A percentile compares a stretch with the other conserved stretches of the same genome.
Evolutionary conservation across 2,113 vertebrate species (phyloP).

Genomic region (Galemys pyrenaicus): DNA sequence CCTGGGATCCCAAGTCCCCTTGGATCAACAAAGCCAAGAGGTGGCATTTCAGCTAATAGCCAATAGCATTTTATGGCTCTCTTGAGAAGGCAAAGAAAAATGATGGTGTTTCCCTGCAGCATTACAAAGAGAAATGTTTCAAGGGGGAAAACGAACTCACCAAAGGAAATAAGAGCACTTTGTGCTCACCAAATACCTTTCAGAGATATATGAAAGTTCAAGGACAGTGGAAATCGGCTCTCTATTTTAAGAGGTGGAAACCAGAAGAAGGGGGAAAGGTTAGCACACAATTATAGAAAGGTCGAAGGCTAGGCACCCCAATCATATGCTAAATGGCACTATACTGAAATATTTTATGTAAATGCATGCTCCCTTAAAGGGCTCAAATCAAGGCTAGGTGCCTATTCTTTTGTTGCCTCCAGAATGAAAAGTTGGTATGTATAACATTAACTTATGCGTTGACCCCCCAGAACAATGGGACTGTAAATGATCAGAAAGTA

Average conservation of each 20-base stretch:
- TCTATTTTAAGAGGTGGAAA: conserved; percentile 28
- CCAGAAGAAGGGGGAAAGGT: neutral
- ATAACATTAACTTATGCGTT: neutral
- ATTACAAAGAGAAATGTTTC: conserved; percentile 37
- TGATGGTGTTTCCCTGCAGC: conserved; percentile 34
- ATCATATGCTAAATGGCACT: neutral
- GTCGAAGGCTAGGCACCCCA: neutral
- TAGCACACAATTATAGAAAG: neutral
- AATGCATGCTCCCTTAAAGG: neutral
- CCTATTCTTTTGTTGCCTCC: neutral
- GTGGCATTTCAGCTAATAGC: conserved; percentile 51
- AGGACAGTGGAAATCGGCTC: conserved; percentile 7
- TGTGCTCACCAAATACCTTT: conserved; percentile 8
- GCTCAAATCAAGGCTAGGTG: neutral
- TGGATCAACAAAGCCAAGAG: conserved; percentile 59
- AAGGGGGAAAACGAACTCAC: conserved; percentile 31
- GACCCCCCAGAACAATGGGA: neutral
- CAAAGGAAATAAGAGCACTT: conserved; percentile 47
- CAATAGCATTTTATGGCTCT: conserved; percentile 59
- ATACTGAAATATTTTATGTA: neutral
- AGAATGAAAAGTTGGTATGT: neutral
- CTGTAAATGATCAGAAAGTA: neutral
- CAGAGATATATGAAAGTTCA: neutral
- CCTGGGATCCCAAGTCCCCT: conserved; percentile 35
- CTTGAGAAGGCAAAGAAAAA: conserved; percentile 51